Evolutionary conservation across 2,113 vertebrate species (phyloP).

Genomic region (Platichthys flesus): DNA sequence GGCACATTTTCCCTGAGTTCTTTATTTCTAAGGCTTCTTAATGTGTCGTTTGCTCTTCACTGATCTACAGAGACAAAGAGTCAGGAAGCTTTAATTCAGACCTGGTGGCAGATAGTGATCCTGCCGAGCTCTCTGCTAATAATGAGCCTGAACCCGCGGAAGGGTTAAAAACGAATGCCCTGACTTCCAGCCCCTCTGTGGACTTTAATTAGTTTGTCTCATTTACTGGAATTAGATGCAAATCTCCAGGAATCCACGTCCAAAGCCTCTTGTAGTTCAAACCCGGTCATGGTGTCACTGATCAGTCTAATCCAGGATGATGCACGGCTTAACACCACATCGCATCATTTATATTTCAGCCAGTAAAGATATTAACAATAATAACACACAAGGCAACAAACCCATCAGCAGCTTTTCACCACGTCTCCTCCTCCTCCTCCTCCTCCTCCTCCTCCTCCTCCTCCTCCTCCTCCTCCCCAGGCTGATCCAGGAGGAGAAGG

Average conservation of each 20-base stretch:
- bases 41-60: slow-evolving; percentile 26
- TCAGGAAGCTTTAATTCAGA: slow-evolving; percentile 30
- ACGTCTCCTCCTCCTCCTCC: neutral
- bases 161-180: slow-evolving; percentile 49
- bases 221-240: slow-evolving; percentile 17
- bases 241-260: slow-evolving; percentile 33
- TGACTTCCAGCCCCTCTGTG: slow-evolving; percentile 37
- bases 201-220: slow-evolving; percentile 51
- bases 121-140: slow-evolving; percentile 47
- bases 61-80: slow-evolving; percentile 41
- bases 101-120: slow-evolving; percentile 24
- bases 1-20: slow-evolving; percentile 26
- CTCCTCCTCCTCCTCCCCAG: slow-evolving; percentile 68
- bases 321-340: too few species aligned
- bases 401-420: neutral
- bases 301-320: neutral
- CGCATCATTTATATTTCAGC: too few species aligned
- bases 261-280: neutral
- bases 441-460: neutral
- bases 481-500: slow-evolving; percentile 98
- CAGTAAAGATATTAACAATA: neutral
- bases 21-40: slow-evolving; percentile 50
- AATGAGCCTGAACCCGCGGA: slow-evolving; percentile 41
- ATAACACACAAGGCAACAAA: neutral
- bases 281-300: too few species aligned